Base-by-base conservation (phyloP, 1,140 invertebrate species). In the Lamellibrachia luymesi region DNA sequence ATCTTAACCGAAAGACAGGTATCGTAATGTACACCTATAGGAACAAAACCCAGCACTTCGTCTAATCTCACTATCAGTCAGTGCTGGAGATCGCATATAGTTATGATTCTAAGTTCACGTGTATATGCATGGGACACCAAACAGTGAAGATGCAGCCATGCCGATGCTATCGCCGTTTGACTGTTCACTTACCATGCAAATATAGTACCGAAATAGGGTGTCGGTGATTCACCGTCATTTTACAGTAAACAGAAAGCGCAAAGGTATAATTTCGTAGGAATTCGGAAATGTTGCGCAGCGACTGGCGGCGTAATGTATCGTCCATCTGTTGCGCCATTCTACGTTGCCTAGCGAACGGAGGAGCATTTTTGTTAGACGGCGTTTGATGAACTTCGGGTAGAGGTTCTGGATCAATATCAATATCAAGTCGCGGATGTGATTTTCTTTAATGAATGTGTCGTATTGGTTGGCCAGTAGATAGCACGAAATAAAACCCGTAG, bases 231-330 rank as follows among this genome's bases (percentile, higher is more conserved):
- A 80, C 64, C 64, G 64, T 80, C 64, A 80, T 80, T 22, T 80
- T 22, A 80, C 13, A 2, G 64, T 80, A 80, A 80, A 80, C 64
- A 80, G 64, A 80, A 80, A 80, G 64, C 64, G 64, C 64, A 80
- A 22, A 80, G 64, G 64, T 80, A 80, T 80, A 80, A 80, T 80
- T 80, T 80, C 64, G 64, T 80, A 80, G 64, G 64, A 80, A 80
- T 80, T 80, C 64, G 64, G 64, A 80, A 80, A 80, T 80, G 64
- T 80, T 80, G 6, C 64, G 4, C 25, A 17, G 8, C 64, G 64
- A 80, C 64, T 22, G 52, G 64, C 64, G 64, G 64, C 64, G 64
- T 80, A 80, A 22, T 22, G 64, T 80, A 80, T 80, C 64, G 64
- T 80, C 64, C 64, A 22, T 80, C 64, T 22, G 64, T 80, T 80